A percentile compares a stretch with the other conserved stretches of the same genome.
Conservation (phyloP, 2,888 invertebrate genomes). For the Coecobrya sp. region DNA sequence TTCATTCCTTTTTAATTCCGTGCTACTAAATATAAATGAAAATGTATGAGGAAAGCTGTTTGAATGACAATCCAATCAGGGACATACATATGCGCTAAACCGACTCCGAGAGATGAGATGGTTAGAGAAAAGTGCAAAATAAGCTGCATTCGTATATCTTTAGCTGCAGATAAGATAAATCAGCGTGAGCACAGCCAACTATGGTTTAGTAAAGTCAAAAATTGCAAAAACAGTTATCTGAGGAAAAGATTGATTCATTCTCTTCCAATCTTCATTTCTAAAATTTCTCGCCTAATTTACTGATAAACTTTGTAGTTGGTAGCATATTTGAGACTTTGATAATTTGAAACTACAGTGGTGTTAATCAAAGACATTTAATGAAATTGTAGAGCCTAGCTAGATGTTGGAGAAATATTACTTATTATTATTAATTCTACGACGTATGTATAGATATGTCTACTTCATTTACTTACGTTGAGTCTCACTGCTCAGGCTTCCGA, state of each 20-base stretch:
- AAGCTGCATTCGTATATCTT: not conserved
- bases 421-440: too few relatives aligned
- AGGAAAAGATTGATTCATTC: not conserved
- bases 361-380: not conserved
- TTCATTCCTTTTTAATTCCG: not conserved
- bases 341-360: too few relatives aligned
- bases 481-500: too few relatives aligned
- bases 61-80: not conserved
- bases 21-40: not conserved
- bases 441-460: too few relatives aligned
- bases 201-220: not conserved
- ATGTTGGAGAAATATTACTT: too few relatives aligned
- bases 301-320: not conserved
- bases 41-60: not conserved
- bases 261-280: not conserved
- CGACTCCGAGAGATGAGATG: not conserved
- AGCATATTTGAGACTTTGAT: not conserved
- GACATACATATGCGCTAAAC: not conserved
- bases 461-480: too few relatives aligned
- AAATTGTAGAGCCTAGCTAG: too few relatives aligned
- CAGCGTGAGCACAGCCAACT: not conserved
- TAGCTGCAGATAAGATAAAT: not conserved
- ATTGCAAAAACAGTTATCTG: not conserved
- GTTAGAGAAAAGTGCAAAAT: not conserved
- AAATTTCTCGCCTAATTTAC: slow-evolving; percentile 7